phyloP scores from a whole-genome alignment of 2,888 invertebrate genomes.

The Drosophila prolongata region DNA sequence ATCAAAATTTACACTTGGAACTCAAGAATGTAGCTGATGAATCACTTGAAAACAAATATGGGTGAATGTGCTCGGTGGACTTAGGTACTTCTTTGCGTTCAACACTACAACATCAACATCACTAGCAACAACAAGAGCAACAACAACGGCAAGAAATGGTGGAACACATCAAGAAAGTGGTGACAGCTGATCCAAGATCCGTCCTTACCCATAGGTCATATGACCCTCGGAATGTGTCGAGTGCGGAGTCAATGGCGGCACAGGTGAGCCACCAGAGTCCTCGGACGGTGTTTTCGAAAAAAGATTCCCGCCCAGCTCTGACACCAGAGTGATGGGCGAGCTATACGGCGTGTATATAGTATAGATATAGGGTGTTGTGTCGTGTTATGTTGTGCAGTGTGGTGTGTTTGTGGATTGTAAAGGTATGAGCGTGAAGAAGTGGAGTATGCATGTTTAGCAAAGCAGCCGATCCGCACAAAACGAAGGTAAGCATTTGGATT shows the following conservation, averaged over 20 bases:
- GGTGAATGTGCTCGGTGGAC: conserved; percentile 27
- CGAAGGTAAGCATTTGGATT: conserved; percentile 69
- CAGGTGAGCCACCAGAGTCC: conserved; percentile 90
- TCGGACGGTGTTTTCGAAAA: conserved; percentile 97
- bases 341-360: conserved; percentile 83
- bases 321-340: conserved; percentile 96
- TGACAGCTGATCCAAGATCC: conserved; percentile 41
- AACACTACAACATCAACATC: conserved; percentile 45
- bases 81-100: conserved; percentile 37
- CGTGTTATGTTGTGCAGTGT: conserved; percentile 32
- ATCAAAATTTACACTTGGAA: conserved; percentile 37
- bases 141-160: conserved; percentile 26
- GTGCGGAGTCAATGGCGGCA: conserved; percentile 88
- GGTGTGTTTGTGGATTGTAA: conserved; percentile 32
- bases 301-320: conserved; percentile 96
- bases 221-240: conserved; percentile 86
- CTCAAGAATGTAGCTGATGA: conserved; percentile 29
- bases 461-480: conserved; percentile 79
- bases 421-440: conserved; percentile 46
- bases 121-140: conserved; percentile 52
- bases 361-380: conserved; percentile 6
- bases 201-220: conserved; percentile 85
- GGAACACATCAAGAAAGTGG: conserved; percentile 28
- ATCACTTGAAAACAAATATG: conserved; percentile 18
- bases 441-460: conserved; percentile 59